Base-by-base conservation (phyloP, 2,113 vertebrate genomes). In the Hypocryptadius cinnamomeus region DNA sequence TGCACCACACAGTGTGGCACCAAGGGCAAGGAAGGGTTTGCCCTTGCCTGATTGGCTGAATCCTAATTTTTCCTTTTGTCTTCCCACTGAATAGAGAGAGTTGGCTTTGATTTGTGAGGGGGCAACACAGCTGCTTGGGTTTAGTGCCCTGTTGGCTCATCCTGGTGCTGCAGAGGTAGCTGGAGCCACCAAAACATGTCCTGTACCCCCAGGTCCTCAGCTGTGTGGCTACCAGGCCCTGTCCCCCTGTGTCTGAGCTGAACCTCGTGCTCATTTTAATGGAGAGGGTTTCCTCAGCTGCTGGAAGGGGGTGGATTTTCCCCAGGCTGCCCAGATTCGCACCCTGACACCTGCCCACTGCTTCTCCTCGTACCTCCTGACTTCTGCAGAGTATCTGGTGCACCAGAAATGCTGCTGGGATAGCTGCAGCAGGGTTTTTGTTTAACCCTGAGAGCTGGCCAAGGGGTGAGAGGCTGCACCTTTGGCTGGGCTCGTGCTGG, bases 1-100 rank as follows among this genome's bases (percentile, higher is more conserved):
- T 6, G 15, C 25, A 42, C 60, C 1, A 0, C 0, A 5, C 17
- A 13, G 35, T 33, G 50, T 15, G 2, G 48, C 19, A 37, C 27
- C 0, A n/a, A n/a, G 0, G 50, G 60, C 37, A 61, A 48, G n/a
- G 51, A 24, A 11, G 76, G 66, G 42, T 64, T 66, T 88, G 37
- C 11, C 78, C 57, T 35, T 78, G n/a, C 45, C 56, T 50, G 13
- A 66, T 48, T 37, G 73, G 57, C 53, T 39, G 39, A 27, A 66
- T 40, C 15, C 28, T 85, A 25, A 7, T 51, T 17, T 33, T 35
- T 12, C 11, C 8, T 37, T 37, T 28, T 18, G 15, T 57, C 48
- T 80, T 84, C 18, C 24, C 19, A 40, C 7, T 7, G 40, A 78
- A 73, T 7, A 53, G 3, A 57, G 22, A 53, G 56, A 78, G 20